Evolutionary conservation across 2,888 invertebrate genomes (phyloP), one percentile per base, ranked within the genome.

Genomic region (Hemistola chrysoprasaria): DNA sequence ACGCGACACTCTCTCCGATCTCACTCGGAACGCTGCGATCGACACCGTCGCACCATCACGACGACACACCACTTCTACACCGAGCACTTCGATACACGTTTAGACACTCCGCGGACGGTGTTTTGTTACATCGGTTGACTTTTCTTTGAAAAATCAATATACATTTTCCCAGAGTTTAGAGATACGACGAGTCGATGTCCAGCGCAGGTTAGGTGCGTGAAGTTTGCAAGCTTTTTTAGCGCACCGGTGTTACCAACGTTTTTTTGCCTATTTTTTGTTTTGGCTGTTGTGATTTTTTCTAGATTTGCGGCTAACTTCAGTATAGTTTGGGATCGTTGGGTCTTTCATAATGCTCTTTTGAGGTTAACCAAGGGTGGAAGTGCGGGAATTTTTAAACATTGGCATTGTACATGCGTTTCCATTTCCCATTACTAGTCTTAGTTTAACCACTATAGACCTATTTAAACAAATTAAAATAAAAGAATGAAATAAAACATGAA

Each of bases 221-320:
- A 90, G 89, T 90, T 90, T 89, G 89, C 90, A 87, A 89, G 89
- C 89, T 89, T 90, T 90, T 90, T 90, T 90, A 89, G 89, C 89
- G 86, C 88, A 85, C 81, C 88, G 86, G 89, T 90, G 90, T 90
- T 90, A 89, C 90, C 90, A 90, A 79, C 85, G 80, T 83, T 87
- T 89, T 88, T 89, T 89, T 89, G 85, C 78, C 80, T 71, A 85
- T 86, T 90, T 90, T 85, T 89, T 88, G 82, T 83, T 87, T 82
- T 82, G 74, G 72, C 73, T 87, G 86, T 86, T 88, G 87, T 85
- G 88, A 88, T 88, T 88, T 89, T 87, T 88, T 83, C 71, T 72
- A 65, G 85, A 86, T 86, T 87, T 79, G 87, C 62, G 55, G 56
- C 65, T 62, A 60, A 78, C 85, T 88, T 88, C 89, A 73, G 56